Conservation (phyloP, 1,140 invertebrate species). For the Patella vulgata region DNA sequence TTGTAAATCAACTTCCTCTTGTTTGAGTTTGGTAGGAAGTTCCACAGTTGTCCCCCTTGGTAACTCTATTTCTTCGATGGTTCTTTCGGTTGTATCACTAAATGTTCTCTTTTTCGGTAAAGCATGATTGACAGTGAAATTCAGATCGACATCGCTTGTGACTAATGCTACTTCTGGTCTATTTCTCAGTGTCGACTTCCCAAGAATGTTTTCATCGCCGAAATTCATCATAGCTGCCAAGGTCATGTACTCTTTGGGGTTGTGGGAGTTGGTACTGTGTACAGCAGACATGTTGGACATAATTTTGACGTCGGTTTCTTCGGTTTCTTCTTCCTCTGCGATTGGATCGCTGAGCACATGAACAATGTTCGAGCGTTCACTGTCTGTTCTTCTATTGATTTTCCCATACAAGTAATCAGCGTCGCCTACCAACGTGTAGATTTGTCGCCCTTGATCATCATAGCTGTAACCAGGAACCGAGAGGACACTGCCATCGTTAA, state of each 20-base stretch:
- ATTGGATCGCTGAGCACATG: no score
- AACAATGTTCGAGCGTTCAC: no score
- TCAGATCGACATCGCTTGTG: conserved; percentile 36
- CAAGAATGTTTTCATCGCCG: conserved; percentile 13
- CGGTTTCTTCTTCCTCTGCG: not conserved
- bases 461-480: not conserved
- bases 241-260: conserved; percentile 28
- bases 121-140: conserved; percentile 40
- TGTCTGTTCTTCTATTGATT: no score
- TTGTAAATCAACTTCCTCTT: no score
- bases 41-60: conserved; percentile 12
- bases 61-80: conserved; percentile 30
- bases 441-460: no score
- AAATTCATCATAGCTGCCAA: conserved; percentile 33
- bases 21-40: not conserved
- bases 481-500: conserved; percentile 17
- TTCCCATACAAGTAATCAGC: no score
- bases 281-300: conserved; percentile 3
- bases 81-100: conserved; percentile 14
- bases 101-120: conserved; percentile 5
- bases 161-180: conserved; percentile 36
- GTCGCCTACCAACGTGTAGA: no score
- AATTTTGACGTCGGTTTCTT: not conserved
- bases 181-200: conserved; percentile 8
- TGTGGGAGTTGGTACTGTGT: conserved; percentile 13